phyloP scores from a whole-genome alignment of 2,113 vertebrate species.

The Ibidorhyncha struthersii region DNA sequence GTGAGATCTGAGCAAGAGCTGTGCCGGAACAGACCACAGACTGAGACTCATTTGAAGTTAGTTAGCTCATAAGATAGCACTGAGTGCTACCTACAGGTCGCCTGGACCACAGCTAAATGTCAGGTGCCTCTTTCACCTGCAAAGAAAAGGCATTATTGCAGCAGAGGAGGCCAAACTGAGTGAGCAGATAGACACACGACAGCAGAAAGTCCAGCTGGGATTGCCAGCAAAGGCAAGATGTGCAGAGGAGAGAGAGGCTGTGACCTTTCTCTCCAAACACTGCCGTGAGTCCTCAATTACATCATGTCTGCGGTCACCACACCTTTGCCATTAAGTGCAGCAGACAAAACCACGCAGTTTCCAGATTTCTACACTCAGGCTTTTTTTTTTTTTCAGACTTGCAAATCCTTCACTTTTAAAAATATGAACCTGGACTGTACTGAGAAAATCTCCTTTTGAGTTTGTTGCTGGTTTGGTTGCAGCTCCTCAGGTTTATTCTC shows the following conservation, averaged over 20 bases:
- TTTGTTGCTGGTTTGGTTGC: neutral
- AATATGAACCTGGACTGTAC: neutral
- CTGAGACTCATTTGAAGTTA: neutral
- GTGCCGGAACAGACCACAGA: neutral
- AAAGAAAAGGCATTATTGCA: neutral
- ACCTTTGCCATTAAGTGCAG: neutral
- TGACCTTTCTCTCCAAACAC: neutral
- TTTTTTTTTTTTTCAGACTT: neutral
- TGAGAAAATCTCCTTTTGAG: neutral
- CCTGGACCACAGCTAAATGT: neutral
- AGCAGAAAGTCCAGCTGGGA: neutral
- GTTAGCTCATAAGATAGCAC: neutral
- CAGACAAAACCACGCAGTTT: neutral
- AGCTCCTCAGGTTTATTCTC: neutral
- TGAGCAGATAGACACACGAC: accelerated
- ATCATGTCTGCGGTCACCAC: neutral
- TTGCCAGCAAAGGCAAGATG: neutral
- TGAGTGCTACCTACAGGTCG: accelerated
- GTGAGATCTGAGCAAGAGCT: neutral
- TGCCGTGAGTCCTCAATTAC: neutral
- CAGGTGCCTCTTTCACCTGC: neutral
- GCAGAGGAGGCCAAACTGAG: neutral
- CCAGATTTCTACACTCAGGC: neutral
- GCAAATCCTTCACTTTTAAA: neutral
- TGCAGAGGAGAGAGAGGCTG: neutral